Percentiles rank a stretch among this genome's conserved stretches.
Evolutionary conservation across 2,888 invertebrate genomes (phyloP).

Genomic region (Polia nebulosa): DNA sequence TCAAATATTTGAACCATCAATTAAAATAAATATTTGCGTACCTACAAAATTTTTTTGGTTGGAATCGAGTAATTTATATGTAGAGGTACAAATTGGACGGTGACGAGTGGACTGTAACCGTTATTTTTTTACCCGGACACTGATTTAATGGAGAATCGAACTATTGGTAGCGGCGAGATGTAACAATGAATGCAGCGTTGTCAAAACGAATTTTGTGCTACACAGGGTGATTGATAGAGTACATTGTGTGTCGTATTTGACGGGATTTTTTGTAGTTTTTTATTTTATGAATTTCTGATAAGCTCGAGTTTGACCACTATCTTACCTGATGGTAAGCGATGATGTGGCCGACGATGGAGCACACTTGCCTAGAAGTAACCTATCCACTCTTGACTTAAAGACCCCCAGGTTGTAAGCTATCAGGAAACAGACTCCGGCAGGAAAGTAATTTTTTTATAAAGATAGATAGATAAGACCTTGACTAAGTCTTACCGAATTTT

Average conservation of each 20-base stretch:
- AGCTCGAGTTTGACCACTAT: too few species aligned
- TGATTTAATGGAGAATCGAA: slow-evolving; percentile 42
- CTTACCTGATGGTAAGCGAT: too few species aligned
- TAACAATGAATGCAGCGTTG: slow-evolving; percentile 16
- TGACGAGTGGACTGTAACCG: slow-evolving; percentile 38
- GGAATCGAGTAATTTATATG: slow-evolving; percentile 27
- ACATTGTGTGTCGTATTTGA: slow-evolving; percentile 6
- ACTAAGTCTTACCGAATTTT: too few species aligned
- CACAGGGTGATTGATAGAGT: slow-evolving; percentile 12
- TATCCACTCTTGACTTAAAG: too few species aligned
- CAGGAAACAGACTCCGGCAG: too few species aligned
- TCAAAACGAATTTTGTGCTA: slow-evolving; percentile 30
- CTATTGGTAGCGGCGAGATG: slow-evolving; percentile 14
- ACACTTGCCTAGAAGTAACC: too few species aligned
- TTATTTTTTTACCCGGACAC: slow-evolving; percentile 26
- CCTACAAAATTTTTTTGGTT: not conserved
- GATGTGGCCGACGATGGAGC: too few species aligned
- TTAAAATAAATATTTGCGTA: slow-evolving; percentile 27
- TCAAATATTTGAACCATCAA: not conserved
- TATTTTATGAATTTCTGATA: too few species aligned
- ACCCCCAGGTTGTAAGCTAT: too few species aligned
- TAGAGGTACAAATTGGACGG: slow-evolving; percentile 47
- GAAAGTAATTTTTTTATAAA: too few species aligned
- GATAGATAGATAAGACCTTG: too few species aligned
- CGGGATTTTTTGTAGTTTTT: too few species aligned